Evolutionary conservation across 1,140 invertebrate genomes (phyloP).

Genomic region (Listronotus bonariensis): DNA sequence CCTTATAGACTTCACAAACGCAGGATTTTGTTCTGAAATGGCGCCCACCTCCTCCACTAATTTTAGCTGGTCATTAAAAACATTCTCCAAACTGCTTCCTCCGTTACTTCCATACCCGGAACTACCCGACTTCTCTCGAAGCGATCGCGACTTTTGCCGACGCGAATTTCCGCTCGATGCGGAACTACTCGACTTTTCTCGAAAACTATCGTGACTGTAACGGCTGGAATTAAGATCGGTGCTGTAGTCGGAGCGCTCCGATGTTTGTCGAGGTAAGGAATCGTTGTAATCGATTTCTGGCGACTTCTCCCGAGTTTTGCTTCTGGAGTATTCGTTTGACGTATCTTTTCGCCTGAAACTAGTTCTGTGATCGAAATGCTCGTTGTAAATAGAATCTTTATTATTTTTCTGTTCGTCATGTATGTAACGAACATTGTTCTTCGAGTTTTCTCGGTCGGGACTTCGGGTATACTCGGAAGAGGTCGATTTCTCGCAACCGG

Average conservation of each 20-base stretch:
- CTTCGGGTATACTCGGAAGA: background rate
- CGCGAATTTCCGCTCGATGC: background rate
- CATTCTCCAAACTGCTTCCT: conserved; percentile 41
- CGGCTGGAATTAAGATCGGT: background rate
- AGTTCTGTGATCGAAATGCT: background rate
- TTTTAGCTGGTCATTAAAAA: conserved; percentile 40
- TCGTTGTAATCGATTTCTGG: conserved; percentile 35
- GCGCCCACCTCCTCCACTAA: conserved; percentile 43
- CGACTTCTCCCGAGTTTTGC: conserved; percentile 32
- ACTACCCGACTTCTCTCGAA: conserved; percentile 46
- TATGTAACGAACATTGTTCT: background rate
- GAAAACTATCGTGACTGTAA: background rate
- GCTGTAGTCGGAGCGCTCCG: background rate
- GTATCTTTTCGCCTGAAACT: background rate
- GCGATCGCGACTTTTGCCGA: conserved; percentile 15
- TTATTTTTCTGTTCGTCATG: background rate
- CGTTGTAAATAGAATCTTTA: too few relatives aligned
- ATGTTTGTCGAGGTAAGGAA: background rate
- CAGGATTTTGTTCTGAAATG: conserved; percentile 50
- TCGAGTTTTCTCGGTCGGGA: conserved; percentile 7
- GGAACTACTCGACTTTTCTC: conserved; percentile 1
- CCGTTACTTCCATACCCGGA: conserved; percentile 51
- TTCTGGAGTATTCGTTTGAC: conserved; percentile 10
- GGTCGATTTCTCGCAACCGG: conserved; percentile 8
- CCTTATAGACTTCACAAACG: conserved; percentile 50